Conservation (phyloP, 1,140 invertebrate genomes). For the Hyles vespertilio region DNA sequence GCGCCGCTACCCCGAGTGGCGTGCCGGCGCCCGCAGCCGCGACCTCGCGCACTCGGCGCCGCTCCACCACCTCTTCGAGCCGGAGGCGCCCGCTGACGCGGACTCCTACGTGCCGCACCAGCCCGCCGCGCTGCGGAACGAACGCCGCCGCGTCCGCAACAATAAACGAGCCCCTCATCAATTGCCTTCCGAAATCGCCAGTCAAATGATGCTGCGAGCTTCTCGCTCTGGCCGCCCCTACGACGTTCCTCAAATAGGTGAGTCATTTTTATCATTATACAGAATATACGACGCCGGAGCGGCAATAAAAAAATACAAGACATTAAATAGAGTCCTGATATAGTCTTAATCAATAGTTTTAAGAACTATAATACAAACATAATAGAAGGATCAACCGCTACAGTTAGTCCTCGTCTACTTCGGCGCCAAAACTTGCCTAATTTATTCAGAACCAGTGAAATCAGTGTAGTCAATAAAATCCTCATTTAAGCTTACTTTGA, state of each 20-base stretch:
- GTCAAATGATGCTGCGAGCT: constrained; percentile 67
- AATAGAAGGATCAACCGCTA: too few species aligned
- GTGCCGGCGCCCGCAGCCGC: constrained; percentile 23
- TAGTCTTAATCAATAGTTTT: too few species aligned
- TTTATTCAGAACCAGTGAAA: too few species aligned
- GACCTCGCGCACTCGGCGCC: constrained; percentile 52
- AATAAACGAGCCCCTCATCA: constrained; percentile 53
- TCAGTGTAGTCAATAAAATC: too few species aligned
- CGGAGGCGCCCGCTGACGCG: constrained; percentile 29
- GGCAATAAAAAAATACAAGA: not conserved
- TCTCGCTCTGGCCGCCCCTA: constrained; percentile 62
- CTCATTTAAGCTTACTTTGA: too few species aligned
- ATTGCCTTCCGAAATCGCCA: constrained; percentile 56
- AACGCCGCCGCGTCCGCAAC: constrained; percentile 47
- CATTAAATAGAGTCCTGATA: too few species aligned
- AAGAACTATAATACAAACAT: too few species aligned
- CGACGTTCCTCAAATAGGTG: constrained; percentile 70
- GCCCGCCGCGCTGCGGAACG: constrained; percentile 38
- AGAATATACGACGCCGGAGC: not conserved
- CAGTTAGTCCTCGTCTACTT: too few species aligned
- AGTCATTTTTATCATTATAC: constrained; percentile 15
- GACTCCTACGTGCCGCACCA: constrained; percentile 30
- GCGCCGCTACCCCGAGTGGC: constrained; percentile 57
- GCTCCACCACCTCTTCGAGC: constrained; percentile 52
- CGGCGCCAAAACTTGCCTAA: too few species aligned